Base-by-base conservation (phyloP, 2,888 invertebrate species). In the Lithosia quadra region DNA sequence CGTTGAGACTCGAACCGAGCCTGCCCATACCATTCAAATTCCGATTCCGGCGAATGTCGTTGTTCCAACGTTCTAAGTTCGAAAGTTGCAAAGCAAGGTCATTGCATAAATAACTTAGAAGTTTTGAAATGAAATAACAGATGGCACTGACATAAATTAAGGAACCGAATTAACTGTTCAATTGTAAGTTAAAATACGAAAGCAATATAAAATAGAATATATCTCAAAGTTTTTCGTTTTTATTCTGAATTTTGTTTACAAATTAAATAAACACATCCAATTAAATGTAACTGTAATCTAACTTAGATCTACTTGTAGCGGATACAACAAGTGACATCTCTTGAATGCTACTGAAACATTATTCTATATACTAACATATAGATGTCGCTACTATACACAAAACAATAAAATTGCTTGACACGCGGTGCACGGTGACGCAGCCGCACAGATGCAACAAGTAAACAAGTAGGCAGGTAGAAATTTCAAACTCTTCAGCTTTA, bases 61-160 rank as follows among this genome's bases (percentile, higher is more conserved):
- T 90, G 87, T 90, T 88, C 84, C 87, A 86, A 90, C 87, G 89
- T 83, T 83, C 84, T 92, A 93, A 92, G 92, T 92, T 92, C 86
- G 90, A 92, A 92, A 92, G 90, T 92, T 92, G 92, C 90, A 83
- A 84, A 87, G 91, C 91, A 92, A 91, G 91, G 89, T 89, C 88
- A 85, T 81, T 76, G 83, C 69, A 79, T 83, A 79, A 76, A 80
- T 85, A 86, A 88, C 90, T 87, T 88, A 81, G 71, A 74, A 81
- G 74, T 84, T 80, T 71, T n/a, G 5, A 57, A 24, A 33, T 8
- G 0, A 49, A 21, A 0, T 55, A 24, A 72, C 74, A 92, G 92
- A 87, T 91, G 92, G 81, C 91, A 83, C 77, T 87, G 28, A 2
- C 62, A 55, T n/a, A 9, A 66, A 39, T 65, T 69, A 58, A 24